Base-by-base conservation (phyloP, 2,888 invertebrate species). In the Melipona beecheii region DNA sequence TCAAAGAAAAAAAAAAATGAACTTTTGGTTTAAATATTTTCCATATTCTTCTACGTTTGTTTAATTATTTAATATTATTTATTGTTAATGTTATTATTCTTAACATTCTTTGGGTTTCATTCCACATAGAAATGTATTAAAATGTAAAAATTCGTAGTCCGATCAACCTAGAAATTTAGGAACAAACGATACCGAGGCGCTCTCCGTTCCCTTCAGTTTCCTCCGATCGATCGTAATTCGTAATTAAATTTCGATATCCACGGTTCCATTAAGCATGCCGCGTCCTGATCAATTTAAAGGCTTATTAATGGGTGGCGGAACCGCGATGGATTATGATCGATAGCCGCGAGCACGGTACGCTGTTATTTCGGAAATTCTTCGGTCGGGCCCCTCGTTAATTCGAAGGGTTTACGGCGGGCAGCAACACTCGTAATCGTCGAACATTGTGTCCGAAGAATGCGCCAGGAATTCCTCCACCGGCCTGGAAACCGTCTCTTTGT, bases 221-320 rank as follows among this genome's bases (percentile, higher is more conserved):
- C n/a, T 21, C 68, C 66, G 62, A 73, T 81, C 77, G 49, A 15
- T 65, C 49, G 70, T 58, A 52, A 87, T 87, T 86, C 78, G 70
- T 89, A 84, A 89, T 87, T 78, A 87, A 81, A 87, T 87, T 24
- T 27, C 74, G 71, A 89, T 88, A 77, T 58, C 70, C 79, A 75
- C 49, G 68, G 27, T 81, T 76, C 75, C 56, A 70, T 86, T 81
- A 85, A 83, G 78, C 76, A 82, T 72, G 72, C 43, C 75, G 68
- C 62, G 75, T 83, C 81, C 85, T 66, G 75, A 27, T 79, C 76
- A 54, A 78, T 75, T 76, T 78, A 43, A 77, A 64, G 56, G 70
- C 78, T 86, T 84, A 87, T 89, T 84, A 89, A 89, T 89, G 82
- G 80, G 50, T 52, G 58, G 78, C 64, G 60, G 65, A 81, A 80